These are phyloP conservation scores for Micrasema longulum DNA, from an alignment of 1,140 invertebrate species.

Conservation along the genomic window DNA sequence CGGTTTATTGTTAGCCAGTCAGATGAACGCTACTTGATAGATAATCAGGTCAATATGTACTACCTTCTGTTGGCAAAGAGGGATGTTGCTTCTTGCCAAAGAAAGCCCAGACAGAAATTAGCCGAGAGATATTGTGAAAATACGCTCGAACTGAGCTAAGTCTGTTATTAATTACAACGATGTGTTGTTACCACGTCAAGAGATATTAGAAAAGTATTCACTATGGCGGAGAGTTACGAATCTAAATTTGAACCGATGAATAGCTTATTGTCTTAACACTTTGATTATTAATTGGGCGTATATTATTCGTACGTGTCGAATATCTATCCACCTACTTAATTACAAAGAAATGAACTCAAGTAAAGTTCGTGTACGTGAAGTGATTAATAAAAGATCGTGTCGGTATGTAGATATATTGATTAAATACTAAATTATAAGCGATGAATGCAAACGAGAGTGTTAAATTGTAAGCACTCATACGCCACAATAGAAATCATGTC, in stretches of 20 bases:
- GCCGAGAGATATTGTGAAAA: neutral
- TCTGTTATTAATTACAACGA: neutral
- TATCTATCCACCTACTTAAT: no score
- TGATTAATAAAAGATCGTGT: slow-evolving; percentile 18
- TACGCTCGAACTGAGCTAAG: neutral
- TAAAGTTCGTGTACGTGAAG: slow-evolving; percentile 6
- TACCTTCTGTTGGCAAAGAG: no score
- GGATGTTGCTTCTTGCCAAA: no score
- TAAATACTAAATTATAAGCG: slow-evolving; percentile 4
- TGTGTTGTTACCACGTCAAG: neutral
- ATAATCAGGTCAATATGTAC: no score
- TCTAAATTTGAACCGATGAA: neutral
- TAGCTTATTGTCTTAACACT: slow-evolving; percentile 17
- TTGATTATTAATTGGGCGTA: slow-evolving; percentile 33
- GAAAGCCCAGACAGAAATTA: neutral
- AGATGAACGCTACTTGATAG: no score
- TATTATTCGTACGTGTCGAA: slow-evolving; percentile 4
- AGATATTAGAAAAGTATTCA: neutral
- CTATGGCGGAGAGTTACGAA: slow-evolving; percentile 5
- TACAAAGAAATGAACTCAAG: slow-evolving; percentile 6
- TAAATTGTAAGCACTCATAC: slow-evolving; percentile 1
- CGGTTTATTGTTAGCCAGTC: no score
- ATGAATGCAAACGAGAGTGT: slow-evolving; percentile 26
- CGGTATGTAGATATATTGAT: slow-evolving; percentile 1
- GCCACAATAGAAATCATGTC: slow-evolving; percentile 26